Base-by-base conservation (phyloP, 1,140 invertebrate species). In the Drosophila lowei region DNA sequence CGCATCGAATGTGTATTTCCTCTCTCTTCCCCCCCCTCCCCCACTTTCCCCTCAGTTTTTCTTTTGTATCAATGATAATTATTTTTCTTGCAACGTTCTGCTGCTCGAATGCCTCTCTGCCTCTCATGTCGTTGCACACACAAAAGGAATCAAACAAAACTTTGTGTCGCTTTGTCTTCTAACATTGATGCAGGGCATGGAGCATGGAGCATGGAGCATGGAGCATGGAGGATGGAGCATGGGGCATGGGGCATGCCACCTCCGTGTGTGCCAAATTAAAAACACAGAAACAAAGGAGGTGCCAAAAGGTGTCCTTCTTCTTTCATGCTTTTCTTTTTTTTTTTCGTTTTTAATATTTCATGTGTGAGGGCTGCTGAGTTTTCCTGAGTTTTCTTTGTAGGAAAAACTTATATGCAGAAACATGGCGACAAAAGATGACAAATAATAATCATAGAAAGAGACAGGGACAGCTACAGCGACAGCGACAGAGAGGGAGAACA, bases 61-160 rank as follows among this genome's bases (percentile, higher is more conserved):
- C 83, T 88, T 88, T 88, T 88, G 83, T 88, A 88, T 88, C 83
- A 88, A 88, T 88, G 78, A 88, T 88, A 88, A 88, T 88, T 88
- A 88, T 88, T 86, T 86, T 73, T 76, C 62, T 74, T 58, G 67
- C 41, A 54, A 61, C 38, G 34, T 38, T 38, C 34, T 38, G 34
- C 11, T 38, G 34, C 34, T 38, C 34, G 34, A 38, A 38, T 38
- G 65, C 77, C 64, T 63, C 52, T 48, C 75, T 46, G 46, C 55
- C 62, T 72, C 38, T 30, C 64, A 50, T 34, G 54, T 81, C 53
- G 78, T 54, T 86, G 81, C 83, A 88, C 81, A 88, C 70, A 88
- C 83, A 88, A 88, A 88, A 88, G 83, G 78, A 88, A 88, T 88
- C 83, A 88, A 88, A 88, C 83, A 88, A 88, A 88, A 88, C 83